A percentile compares a stretch with the other conserved stretches of the same genome.
phyloP scores from a whole-genome alignment of 2,888 invertebrate genomes.

The Embidobia sp. region DNA sequence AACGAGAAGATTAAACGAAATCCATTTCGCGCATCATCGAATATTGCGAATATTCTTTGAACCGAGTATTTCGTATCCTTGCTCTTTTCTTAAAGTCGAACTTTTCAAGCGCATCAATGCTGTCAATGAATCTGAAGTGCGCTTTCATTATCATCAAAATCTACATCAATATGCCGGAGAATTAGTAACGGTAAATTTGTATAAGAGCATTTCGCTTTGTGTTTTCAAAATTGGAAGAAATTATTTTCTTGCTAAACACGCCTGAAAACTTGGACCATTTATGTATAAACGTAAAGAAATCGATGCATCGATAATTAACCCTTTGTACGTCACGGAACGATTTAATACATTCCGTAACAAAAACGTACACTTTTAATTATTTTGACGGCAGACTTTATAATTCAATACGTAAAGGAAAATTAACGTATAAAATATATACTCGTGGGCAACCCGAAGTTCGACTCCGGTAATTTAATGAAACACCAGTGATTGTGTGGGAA shows the following conservation, averaged over 20 bases:
- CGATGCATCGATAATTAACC: conserved; percentile 1
- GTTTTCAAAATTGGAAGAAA: conserved; percentile 26
- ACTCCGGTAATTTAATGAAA: conserved; percentile 16
- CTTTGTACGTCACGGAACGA: background rate
- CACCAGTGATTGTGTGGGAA: conserved; percentile 7
- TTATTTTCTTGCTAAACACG: conserved; percentile 14
- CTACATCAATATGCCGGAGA: conserved; percentile 17
- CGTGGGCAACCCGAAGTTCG: background rate
- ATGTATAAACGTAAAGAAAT: background rate
- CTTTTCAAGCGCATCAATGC: conserved; percentile 36
- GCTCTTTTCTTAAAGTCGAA: conserved; percentile 53
- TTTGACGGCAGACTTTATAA: too few species aligned
- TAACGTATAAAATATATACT: background rate
- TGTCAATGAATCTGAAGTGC: conserved; percentile 34
- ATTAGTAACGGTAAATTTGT: background rate
- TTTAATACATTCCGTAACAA: too few species aligned
- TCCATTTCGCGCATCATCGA: conserved; percentile 57
- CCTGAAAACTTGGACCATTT: background rate
- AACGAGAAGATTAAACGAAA: conserved; percentile 57
- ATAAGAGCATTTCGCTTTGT: conserved; percentile 30
- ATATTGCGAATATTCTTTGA: conserved; percentile 56
- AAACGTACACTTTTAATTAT: too few species aligned
- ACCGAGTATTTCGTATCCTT: conserved; percentile 50
- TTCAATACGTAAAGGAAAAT: background rate
- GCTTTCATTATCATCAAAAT: conserved; percentile 47